Conservation (phyloP, 2,888 invertebrate genomes). For the Theodoxus fluviatilis region DNA sequence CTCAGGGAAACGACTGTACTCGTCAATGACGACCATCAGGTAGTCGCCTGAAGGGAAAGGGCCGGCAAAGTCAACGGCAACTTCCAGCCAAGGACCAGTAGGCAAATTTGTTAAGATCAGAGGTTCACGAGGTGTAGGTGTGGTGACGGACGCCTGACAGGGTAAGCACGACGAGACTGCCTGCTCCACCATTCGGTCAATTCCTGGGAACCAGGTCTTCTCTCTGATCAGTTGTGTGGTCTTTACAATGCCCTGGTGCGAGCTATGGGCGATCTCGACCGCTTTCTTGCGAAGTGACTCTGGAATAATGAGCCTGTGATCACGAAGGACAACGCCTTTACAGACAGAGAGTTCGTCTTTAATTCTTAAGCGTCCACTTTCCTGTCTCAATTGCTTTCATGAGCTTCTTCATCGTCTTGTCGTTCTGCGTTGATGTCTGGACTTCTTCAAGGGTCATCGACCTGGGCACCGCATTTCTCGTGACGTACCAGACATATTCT, state of each 20-base stretch:
- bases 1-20: too few species aligned
- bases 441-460: conserved; percentile 34
- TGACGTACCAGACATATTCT: conserved; percentile 31
- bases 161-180: conserved; percentile 32
- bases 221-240: conserved; percentile 39
- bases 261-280: conserved; percentile 38
- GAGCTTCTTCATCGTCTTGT: conserved; percentile 26
- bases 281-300: conserved; percentile 31
- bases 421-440: conserved; percentile 26
- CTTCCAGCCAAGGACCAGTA: conserved; percentile 21
- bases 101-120: conserved; percentile 18
- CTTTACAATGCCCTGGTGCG: conserved; percentile 40
- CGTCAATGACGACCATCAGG: too few species aligned
- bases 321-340: conserved; percentile 30
- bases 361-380: conserved; percentile 30
- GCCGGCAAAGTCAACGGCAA: conserved; percentile 26
- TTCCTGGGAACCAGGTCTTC: conserved; percentile 43
- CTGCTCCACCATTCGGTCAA: conserved; percentile 37
- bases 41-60: conserved; percentile 27
- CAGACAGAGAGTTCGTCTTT: conserved; percentile 27
- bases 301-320: conserved; percentile 35
- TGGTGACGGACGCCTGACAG: conserved; percentile 31
- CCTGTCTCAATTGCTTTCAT: conserved; percentile 30
- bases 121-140: conserved; percentile 18
- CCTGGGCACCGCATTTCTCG: conserved; percentile 32